Base-by-base conservation (phyloP, 1,140 invertebrate species). In the Musca domestica region DNA sequence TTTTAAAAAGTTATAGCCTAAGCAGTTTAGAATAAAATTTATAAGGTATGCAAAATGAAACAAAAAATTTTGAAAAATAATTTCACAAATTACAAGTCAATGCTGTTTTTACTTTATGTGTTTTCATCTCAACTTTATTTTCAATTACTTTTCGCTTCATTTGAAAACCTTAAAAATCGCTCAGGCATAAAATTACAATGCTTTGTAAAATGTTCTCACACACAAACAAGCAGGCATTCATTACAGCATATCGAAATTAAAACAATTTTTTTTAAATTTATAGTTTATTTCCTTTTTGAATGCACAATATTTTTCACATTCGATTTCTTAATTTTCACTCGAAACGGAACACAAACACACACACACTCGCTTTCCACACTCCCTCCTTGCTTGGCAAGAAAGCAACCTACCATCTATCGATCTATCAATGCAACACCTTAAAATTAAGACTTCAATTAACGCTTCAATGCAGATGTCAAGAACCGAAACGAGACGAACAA, bases 291-390 rank as follows among this genome's bases (percentile, higher is more conserved):
- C 19, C 34, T 17, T 34, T n/a, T 34, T n/a, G 19, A 61, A 34
- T 61, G 27, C 34, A 5, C 4, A 10, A 41, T 17, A 61, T 34
- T 17, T 54, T 14, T 17, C 56, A 61, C 56, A 17, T 61, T 61
- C 41, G 56, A 61, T 61, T 61, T 61, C 56, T 61, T 61, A 61
- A 34, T 61, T 61, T 61, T 19, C 56, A 61, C 56, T 61, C 20
- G 1, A 2, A 34, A 61, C 34, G 34, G 34, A 7, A 41, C 6
- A 41, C 6, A 10, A 41, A 41, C 6, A 41, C 34, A 41, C 4
- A 34, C 27, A 61, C 52, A 51, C 22, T 46, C 15, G 41, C n/a
- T n/a, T 41, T 41, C 34, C 34, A 41, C 34, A 5, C 34, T 12
- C 10, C 10, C 34, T 41, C 10, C 10, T 10, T 10, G 12, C 34